Conservation (phyloP, 2,888 invertebrate species). For the Cheilosia pagana region DNA sequence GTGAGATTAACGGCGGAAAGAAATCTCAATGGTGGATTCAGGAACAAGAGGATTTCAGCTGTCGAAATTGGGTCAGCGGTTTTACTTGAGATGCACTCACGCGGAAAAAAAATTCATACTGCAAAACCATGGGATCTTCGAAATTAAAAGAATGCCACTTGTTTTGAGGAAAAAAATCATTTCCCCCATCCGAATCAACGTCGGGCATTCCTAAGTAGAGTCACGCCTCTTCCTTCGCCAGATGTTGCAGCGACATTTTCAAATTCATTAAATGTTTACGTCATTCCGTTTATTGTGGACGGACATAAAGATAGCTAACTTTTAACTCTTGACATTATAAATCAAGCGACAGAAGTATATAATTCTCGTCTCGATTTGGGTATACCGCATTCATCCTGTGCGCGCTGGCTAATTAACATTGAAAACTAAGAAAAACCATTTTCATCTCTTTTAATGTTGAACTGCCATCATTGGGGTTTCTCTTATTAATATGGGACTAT, state of each 20-base stretch:
- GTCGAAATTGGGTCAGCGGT: not conserved
- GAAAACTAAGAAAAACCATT: conserved; percentile 9
- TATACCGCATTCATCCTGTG: not conserved
- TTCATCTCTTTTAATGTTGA: conserved; percentile 11
- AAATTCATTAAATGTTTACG: conserved; percentile 28
- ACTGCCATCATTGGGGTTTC: not conserved
- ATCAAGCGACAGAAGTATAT: conserved; percentile 22
- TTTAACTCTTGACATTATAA: conserved; percentile 37
- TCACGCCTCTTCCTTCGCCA: conserved; percentile 30
- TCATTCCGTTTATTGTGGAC: not conserved
- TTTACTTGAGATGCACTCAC: not conserved
- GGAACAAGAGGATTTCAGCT: not conserved
- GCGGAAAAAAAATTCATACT: not conserved
- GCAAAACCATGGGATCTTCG: not conserved
- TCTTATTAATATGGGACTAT: conserved; percentile 5
- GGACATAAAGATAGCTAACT: conserved; percentile 10
- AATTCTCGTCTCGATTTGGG: conserved; percentile 23
- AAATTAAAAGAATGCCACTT: too few relatives aligned
- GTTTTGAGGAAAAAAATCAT: not conserved
- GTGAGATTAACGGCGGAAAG: conserved; percentile 53
- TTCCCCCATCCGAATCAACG: not conserved
- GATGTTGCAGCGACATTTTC: conserved; percentile 36
- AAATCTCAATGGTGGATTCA: conserved; percentile 1
- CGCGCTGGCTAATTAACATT: conserved; percentile 15
- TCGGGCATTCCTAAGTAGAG: conserved; percentile 1